A percentile compares a stretch with the other conserved stretches of the same genome.
Conservation (phyloP, 1,140 invertebrate genomes). For the Philopotamus ludificatus region DNA sequence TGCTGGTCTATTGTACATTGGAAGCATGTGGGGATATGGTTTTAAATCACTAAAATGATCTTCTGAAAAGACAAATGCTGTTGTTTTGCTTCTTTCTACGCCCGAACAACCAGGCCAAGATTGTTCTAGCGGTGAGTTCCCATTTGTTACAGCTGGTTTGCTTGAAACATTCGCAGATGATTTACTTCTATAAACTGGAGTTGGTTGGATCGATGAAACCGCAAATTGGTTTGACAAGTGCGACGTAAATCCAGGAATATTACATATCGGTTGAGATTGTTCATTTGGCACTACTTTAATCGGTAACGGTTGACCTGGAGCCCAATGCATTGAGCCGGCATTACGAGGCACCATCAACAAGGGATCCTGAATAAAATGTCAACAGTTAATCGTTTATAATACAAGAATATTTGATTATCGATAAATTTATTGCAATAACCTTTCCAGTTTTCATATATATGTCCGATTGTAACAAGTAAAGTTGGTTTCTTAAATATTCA, state of each 20-base stretch:
- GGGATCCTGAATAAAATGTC: conserved; percentile 55
- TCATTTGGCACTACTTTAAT: conserved; percentile 31
- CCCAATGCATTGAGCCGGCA: conserved; percentile 57
- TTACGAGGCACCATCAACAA: conserved; percentile 64
- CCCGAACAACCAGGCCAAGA: conserved; percentile 38
- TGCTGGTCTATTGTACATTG: conserved; percentile 47
- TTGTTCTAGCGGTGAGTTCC: conserved; percentile 20
- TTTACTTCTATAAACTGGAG: conserved; percentile 35
- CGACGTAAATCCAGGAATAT: conserved; percentile 19
- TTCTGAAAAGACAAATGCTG: conserved; percentile 43
- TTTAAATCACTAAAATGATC: not conserved
- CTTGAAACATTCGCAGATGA: conserved; percentile 32
- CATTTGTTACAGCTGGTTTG: not conserved
- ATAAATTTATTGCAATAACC: conserved; percentile 44
- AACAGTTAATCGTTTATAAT: not conserved
- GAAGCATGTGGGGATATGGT: conserved; percentile 1
- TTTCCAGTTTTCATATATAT: conserved; percentile 62
- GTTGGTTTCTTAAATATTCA: conserved; percentile 59
- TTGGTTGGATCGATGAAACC: too few species aligned
- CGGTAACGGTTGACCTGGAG: conserved; percentile 50
- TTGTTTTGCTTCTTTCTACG: conserved; percentile 53
- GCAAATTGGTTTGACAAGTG: conserved; percentile 28
- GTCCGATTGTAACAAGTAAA: conserved; percentile 60
- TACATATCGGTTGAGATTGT: not conserved
- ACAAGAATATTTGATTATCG: conserved; percentile 1